Percentiles rank a stretch among this genome's conserved stretches.
phyloP scores from a whole-genome alignment of 2,797 vertebrate genomes.

The Parambassis ranga region DNA sequence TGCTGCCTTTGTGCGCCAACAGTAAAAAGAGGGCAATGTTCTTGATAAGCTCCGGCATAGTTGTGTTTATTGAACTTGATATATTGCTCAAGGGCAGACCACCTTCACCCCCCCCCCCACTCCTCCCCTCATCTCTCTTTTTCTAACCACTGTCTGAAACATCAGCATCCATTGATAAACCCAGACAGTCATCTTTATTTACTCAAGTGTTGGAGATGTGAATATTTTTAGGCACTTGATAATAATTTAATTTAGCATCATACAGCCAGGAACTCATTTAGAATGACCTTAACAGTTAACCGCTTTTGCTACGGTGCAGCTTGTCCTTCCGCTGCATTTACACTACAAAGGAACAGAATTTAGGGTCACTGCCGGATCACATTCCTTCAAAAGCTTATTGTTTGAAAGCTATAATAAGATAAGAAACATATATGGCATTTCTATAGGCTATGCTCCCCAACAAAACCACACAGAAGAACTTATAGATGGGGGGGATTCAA shows the following conservation, averaged over 20 bases:
- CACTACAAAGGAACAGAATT: slow-evolving; percentile 9
- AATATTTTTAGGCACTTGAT: slow-evolving; percentile 5
- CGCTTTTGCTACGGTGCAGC: background rate
- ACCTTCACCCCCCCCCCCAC: slow-evolving; percentile 29
- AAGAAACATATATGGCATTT: background rate
- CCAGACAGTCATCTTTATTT: slow-evolving; percentile 30
- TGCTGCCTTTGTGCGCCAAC: slow-evolving; percentile 25
- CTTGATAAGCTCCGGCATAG: slow-evolving; percentile 13
- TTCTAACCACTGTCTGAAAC: slow-evolving; percentile 14
- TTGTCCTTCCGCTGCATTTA: background rate
- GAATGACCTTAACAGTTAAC: background rate
- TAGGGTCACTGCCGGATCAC: background rate
- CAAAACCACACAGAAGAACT: background rate
- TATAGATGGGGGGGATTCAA: background rate
- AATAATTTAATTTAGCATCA: background rate
- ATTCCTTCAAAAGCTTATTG: background rate
- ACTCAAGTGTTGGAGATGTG: background rate
- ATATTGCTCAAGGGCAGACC: slow-evolving; percentile 45
- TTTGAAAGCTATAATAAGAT: slow-evolving; percentile 1
- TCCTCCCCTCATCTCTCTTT: background rate
- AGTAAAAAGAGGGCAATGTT: slow-evolving; percentile 10
- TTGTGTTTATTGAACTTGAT: slow-evolving; percentile 32
- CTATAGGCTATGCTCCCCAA: background rate
- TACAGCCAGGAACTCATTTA: background rate
- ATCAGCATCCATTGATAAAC: slow-evolving; percentile 29